Percentiles rank a stretch among this genome's conserved stretches.
Evolutionary conservation across 2,888 invertebrate species (phyloP).

Genomic region (Gymnocheta viridis): DNA sequence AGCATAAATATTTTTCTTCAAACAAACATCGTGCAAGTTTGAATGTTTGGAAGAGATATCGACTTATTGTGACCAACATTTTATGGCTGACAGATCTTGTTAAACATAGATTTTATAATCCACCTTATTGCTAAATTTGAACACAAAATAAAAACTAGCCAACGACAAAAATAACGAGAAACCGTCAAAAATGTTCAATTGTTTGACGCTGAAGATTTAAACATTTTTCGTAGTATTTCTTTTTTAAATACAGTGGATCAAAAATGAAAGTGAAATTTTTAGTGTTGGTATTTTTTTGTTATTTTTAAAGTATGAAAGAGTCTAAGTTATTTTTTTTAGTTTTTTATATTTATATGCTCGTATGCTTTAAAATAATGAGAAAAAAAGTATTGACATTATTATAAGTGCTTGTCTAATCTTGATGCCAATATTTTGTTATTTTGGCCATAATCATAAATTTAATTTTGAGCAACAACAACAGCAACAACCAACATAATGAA

Average conservation of each 20-base stretch:
- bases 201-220: slow-evolving; percentile 20
- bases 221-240: not conserved
- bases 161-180: slow-evolving; percentile 27
- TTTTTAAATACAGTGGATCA: slow-evolving; percentile 28
- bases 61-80: slow-evolving; percentile 51
- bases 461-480: slow-evolving; percentile 21
- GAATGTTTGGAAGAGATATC: not conserved
- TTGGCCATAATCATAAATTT: slow-evolving; percentile 64
- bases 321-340: not conserved
- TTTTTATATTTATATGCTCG: not conserved
- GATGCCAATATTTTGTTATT: slow-evolving; percentile 59
- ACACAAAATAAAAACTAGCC: not conserved
- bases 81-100: slow-evolving; percentile 64
- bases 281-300: not conserved
- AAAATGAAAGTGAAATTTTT: slow-evolving; percentile 67
- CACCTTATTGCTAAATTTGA: slow-evolving; percentile 12
- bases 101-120: slow-evolving; percentile 31
- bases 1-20: slow-evolving; percentile 27
- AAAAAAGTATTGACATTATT: slow-evolving; percentile 59
- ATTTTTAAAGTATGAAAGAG: not conserved
- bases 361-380: slow-evolving; percentile 30
- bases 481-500: slow-evolving; percentile 47
- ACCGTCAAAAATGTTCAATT: slow-evolving; percentile 58
- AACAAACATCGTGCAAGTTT: not conserved
- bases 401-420: slow-evolving; percentile 40